phyloP scores from a whole-genome alignment of 2,113 vertebrate species.

The Acinonyx jubatus region DNA sequence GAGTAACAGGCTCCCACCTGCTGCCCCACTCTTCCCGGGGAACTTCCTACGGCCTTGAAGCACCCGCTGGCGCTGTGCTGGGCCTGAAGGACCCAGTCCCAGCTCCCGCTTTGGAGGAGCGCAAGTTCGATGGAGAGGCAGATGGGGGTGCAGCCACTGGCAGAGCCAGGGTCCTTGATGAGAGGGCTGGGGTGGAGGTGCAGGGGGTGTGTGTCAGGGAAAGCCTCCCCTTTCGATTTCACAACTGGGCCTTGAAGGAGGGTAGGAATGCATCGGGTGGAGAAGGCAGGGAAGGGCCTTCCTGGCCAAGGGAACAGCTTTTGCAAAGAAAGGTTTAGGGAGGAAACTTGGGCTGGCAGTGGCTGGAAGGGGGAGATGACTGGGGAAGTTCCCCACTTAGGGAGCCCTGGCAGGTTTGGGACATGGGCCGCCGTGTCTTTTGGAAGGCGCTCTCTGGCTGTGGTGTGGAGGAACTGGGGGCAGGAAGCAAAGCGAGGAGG shows the following conservation, averaged over 20 bases:
- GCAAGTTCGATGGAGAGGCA: rapidly evolving
- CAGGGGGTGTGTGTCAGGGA: rapidly evolving
- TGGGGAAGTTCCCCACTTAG: not conserved
- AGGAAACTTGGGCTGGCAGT: not conserved
- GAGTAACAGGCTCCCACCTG: not conserved
- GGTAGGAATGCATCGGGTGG: not conserved
- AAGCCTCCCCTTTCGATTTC: not conserved
- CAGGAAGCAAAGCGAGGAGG: not conserved
- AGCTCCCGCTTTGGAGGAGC: not conserved
- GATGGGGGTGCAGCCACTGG: not conserved
- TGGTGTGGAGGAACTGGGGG: not conserved
- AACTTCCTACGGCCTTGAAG: too few relatives aligned
- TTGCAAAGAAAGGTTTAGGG: not conserved
- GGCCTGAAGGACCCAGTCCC: not conserved
- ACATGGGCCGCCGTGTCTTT: not conserved
- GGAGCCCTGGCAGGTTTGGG: not conserved
- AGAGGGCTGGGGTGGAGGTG: not conserved
- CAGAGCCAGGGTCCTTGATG: not conserved
- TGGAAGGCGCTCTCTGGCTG: not conserved
- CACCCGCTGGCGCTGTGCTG: rapidly evolving
- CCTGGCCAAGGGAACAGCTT: not conserved
- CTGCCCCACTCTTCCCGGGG: not conserved
- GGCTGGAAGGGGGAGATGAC: too few relatives aligned
- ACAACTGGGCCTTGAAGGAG: not conserved
- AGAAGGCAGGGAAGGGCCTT: not conserved